Evolutionary conservation across 1,140 invertebrate species (phyloP).

Genomic region (Bombus confusus): DNA sequence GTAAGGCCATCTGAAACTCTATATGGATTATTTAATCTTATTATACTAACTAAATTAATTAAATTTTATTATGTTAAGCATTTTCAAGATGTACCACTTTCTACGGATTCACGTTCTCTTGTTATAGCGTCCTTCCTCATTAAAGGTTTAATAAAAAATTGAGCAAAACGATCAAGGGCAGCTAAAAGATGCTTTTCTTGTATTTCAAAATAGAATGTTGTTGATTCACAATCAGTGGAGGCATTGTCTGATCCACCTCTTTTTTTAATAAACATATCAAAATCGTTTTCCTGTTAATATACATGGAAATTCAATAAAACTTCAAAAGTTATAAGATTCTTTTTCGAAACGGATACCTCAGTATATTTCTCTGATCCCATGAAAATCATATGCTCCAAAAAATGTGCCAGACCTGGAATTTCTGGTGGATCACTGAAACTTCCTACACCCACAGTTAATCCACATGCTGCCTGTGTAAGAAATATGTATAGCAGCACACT

Average conservation of each 20-base stretch:
- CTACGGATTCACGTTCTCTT: constrained; percentile 95
- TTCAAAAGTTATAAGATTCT: not conserved
- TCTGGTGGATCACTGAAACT: constrained; percentile 88
- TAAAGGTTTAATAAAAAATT: constrained; percentile 94
- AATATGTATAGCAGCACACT: constrained; percentile 3
- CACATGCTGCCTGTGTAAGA: constrained; percentile 86
- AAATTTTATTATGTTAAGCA: not conserved
- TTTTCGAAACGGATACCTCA: constrained; percentile 73
- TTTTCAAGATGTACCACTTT: constrained; percentile 87
- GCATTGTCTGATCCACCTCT: constrained; percentile 92
- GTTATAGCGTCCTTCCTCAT: constrained; percentile 94
- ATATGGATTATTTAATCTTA: constrained; percentile 24
- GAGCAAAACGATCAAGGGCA: constrained; percentile 93
- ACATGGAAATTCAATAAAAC: not conserved
- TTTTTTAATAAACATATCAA: constrained; percentile 91
- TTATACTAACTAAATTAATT: not conserved
- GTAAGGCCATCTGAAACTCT: constrained; percentile 90
- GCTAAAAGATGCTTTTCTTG: constrained; percentile 89
- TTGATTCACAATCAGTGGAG: constrained; percentile 92
- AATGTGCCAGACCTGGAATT: constrained; percentile 95
- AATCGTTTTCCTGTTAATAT: constrained; percentile 88
- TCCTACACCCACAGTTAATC: constrained; percentile 87
- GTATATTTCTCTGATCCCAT: constrained; percentile 95
- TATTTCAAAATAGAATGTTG: constrained; percentile 94
- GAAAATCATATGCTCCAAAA: constrained; percentile 98